Evolutionary conservation across 1,140 invertebrate species (phyloP).

Genomic region (Melipona quadrifasciata): DNA sequence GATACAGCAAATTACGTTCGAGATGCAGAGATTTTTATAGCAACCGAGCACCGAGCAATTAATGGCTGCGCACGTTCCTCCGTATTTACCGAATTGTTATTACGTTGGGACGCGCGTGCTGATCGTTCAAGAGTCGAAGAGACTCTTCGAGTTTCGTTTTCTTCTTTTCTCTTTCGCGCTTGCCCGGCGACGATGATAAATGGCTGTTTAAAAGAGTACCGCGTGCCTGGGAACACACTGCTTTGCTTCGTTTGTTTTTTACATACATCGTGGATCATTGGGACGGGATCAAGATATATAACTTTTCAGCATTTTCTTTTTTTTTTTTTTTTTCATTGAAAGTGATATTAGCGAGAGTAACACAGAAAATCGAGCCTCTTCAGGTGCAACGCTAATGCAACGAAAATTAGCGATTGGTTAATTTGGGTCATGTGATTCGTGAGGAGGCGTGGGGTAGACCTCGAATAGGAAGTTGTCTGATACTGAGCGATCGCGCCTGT

Average conservation of each 20-base stretch:
- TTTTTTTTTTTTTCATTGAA: too few relatives aligned
- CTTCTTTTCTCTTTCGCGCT: constrained; percentile 1
- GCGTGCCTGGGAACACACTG: background rate
- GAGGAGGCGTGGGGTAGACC: too few relatives aligned
- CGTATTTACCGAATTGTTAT: constrained; percentile 28
- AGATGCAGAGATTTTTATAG: too few relatives aligned
- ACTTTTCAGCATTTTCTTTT: background rate
- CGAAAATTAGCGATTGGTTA: too few relatives aligned
- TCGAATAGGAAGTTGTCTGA: too few relatives aligned
- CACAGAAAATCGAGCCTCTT: too few relatives aligned
- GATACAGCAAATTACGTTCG: too few relatives aligned
- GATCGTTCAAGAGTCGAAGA: background rate
- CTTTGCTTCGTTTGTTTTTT: background rate
- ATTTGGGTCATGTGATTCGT: too few relatives aligned
- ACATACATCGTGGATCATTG: background rate
- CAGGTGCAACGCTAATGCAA: too few relatives aligned
- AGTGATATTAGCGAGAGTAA: too few relatives aligned
- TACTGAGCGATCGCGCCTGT: too few relatives aligned
- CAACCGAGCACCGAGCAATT: constrained; percentile 6
- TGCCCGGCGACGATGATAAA: constrained; percentile 16
- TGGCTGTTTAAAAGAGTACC: background rate
- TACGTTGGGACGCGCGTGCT: constrained; percentile 9
- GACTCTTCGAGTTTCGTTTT: constrained; percentile 1
- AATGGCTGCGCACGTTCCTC: background rate
- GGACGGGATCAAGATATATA: background rate